These are phyloP conservation scores for Pseudachorutes palmiensis DNA, from an alignment of 1,140 invertebrate species.

Conservation along the genomic window DNA sequence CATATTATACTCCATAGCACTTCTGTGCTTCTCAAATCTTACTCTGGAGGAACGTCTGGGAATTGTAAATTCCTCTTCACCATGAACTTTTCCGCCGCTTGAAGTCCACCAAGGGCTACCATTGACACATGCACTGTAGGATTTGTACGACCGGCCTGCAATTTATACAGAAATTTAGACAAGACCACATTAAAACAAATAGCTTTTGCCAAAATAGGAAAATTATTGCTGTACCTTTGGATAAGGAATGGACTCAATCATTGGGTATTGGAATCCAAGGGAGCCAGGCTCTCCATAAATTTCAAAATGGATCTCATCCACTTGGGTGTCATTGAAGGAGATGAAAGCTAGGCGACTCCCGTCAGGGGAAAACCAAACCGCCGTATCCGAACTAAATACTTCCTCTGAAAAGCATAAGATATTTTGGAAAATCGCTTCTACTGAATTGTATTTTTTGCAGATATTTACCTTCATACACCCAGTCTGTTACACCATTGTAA, in stretches of 20 bases:
- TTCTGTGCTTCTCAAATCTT: no score
- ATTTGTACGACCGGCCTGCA: constrained; percentile 65
- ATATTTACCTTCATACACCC: constrained; percentile 61
- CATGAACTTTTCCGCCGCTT: background rate
- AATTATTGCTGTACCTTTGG: constrained; percentile 58
- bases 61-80: constrained; percentile 11
- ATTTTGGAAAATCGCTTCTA: constrained; percentile 1
- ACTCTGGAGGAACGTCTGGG: constrained; percentile 15
- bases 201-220: background rate
- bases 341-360: constrained; percentile 70
- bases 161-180: constrained; percentile 13
- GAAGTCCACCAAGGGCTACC: constrained; percentile 50
- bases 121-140: constrained; percentile 61
- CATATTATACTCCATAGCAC: no score
- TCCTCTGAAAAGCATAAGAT: constrained; percentile 61
- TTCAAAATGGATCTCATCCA: constrained; percentile 45
- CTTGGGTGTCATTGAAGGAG: constrained; percentile 67
- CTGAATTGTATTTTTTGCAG: background rate
- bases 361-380: constrained; percentile 79
- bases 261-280: constrained; percentile 42
- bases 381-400: constrained; percentile 71
- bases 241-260: constrained; percentile 57
- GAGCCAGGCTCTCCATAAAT: constrained; percentile 44
- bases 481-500: constrained; percentile 72
- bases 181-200: background rate